phyloP scores from a whole-genome alignment of 2,888 invertebrate genomes.

The Panzeria rudis region DNA sequence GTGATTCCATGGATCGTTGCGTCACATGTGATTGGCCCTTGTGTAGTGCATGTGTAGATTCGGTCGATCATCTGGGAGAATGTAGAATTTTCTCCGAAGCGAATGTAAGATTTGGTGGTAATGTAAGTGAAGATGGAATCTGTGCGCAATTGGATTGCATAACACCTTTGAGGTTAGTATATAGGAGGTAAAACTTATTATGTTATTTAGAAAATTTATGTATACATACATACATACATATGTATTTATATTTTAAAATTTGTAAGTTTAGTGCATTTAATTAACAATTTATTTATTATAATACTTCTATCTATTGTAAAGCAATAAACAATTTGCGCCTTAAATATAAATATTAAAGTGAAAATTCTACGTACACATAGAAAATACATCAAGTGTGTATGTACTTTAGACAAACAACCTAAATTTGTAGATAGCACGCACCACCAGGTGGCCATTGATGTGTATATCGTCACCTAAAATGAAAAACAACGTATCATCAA shows the following conservation, averaged over 20 bases:
- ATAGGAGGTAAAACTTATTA: background rate
- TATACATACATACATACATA: background rate
- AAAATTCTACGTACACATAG: too few relatives aligned
- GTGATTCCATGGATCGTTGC: constrained; percentile 85
- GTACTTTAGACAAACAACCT: too few relatives aligned
- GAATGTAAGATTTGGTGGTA: constrained; percentile 86
- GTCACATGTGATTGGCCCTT: constrained; percentile 89
- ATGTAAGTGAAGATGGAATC: constrained; percentile 85
- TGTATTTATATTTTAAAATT: background rate
- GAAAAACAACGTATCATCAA: too few relatives aligned
- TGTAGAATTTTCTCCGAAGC: constrained; percentile 87
- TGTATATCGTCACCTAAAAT: too few relatives aligned
- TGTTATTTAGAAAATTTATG: background rate
- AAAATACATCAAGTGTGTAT: too few relatives aligned
- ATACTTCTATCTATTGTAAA: too few relatives aligned
- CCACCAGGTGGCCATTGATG: too few relatives aligned
- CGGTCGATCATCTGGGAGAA: constrained; percentile 86
- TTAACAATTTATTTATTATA: too few relatives aligned
- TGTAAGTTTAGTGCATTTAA: too few relatives aligned
- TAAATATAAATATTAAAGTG: too few relatives aligned
- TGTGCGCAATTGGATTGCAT: constrained; percentile 92
- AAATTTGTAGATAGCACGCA: too few relatives aligned
- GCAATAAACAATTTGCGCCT: too few relatives aligned
- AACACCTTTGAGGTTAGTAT: constrained; percentile 89
- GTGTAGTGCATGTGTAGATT: constrained; percentile 84